phyloP scores from a whole-genome alignment of 2,797 vertebrate species.

The Salmo trutta region DNA sequence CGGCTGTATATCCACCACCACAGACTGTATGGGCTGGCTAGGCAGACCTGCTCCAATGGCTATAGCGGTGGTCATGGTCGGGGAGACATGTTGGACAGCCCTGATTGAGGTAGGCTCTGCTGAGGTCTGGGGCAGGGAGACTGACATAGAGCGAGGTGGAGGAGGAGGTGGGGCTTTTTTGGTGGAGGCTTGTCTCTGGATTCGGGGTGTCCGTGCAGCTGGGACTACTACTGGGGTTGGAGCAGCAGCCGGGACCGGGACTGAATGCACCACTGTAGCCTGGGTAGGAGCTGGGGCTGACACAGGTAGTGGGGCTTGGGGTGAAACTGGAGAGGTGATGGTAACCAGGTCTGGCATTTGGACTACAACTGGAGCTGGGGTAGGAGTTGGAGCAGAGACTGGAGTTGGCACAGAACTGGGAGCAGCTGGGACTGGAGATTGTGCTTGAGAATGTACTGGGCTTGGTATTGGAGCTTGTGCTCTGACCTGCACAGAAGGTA shows the following conservation, averaged over 20 bases:
- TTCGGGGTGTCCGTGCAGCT: conserved; percentile 8
- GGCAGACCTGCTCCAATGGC: conserved; percentile 36
- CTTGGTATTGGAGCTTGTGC: conserved; percentile 42
- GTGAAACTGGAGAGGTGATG: conserved; percentile 52
- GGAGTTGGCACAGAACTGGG: conserved; percentile 25
- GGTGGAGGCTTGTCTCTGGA: conserved; percentile 37
- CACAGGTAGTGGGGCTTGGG: conserved; percentile 49
- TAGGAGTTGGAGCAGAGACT: conserved; percentile 24
- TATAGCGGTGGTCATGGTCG: conserved; percentile 46
- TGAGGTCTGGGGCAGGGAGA: conserved; percentile 57
- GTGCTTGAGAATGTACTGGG: conserved; percentile 37
- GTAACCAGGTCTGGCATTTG: conserved; percentile 48
- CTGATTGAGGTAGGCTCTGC: conserved; percentile 46
- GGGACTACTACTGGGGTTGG: conserved; percentile 21
- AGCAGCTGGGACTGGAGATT: conserved; percentile 28
- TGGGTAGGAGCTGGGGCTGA: conserved; percentile 53
- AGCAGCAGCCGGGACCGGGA: conserved; percentile 50
- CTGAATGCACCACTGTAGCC: conserved; percentile 56
- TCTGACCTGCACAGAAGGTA: conserved; percentile 55
- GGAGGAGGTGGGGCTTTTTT: conserved; percentile 71
- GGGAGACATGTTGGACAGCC: conserved; percentile 50
- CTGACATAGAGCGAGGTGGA: conserved; percentile 70
- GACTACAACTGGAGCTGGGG: conserved; percentile 58
- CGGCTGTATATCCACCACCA: conserved; percentile 72
- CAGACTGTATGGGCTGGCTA: conserved; percentile 65